Base-by-base conservation (phyloP, 1,140 invertebrate species). In the Aleiodes sp. region DNA sequence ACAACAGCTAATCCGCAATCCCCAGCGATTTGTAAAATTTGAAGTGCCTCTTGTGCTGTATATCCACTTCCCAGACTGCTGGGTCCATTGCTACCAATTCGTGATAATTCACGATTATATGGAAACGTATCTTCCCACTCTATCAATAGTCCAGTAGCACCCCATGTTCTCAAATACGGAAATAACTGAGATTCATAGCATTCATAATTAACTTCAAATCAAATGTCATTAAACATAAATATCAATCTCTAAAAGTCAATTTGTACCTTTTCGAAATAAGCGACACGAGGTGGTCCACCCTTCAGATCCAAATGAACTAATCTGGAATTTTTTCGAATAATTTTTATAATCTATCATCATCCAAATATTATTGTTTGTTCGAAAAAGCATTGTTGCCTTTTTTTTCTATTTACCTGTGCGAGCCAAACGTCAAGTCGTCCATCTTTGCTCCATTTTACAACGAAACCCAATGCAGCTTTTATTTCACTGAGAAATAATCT, bases 61-160 rank as follows among this genome's bases (percentile, higher is more conserved):
- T 94, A 94, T n/a, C 90, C 90, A 81, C 88, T 88, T 35, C 84
- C 80, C 41, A 89, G 82, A 21, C 82, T 81, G 31, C 89, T 79
- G 1, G 87, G 82, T n/a, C 85, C 84, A 71, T 83, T 83, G 72
- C 92, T 91, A 31, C 91, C 90, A 56, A 94, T 88, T 4, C 84
- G 84, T 9, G 84, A 79, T 33, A 97, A 79, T 9, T 91, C 87
- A 63, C 89, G 90, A 14, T 81, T 86, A 81, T 94, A 97, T 0
- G 96, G 96, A 83, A 97, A 97, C 77, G 94, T 96, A 75, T 98
- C 96, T 84, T 97, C 96, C 92, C 96, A 98, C 87, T 97, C 96
- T 39, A 98, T 62, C 7, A 98, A 85, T 14, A 97, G 78, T 7
- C 94, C 95, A 46, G 93, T 96, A 0, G 92, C 93, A 77, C 94